Evolutionary conservation across 2,113 vertebrate species (phyloP).

Genomic region (Otocyon megalotis): DNA sequence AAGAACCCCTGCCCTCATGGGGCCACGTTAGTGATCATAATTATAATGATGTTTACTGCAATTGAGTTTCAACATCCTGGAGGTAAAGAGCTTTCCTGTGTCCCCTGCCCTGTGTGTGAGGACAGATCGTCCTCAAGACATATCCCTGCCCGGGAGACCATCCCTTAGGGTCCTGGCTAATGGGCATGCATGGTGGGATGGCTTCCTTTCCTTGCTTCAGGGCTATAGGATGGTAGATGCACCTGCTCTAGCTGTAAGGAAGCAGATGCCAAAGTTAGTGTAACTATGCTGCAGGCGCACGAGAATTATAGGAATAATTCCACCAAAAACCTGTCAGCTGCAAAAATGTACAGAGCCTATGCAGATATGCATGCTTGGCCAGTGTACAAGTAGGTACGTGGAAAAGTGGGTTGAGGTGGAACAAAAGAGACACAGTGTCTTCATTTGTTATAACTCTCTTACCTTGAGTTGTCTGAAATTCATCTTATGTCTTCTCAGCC

Average conservation of each 20-base stretch:
- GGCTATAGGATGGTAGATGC: background rate
- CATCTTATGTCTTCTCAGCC: background rate
- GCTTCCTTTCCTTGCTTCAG: background rate
- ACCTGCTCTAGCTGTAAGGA: background rate
- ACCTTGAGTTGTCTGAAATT: background rate
- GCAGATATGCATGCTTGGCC: background rate
- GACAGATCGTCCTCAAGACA: background rate
- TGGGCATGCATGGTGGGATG: background rate
- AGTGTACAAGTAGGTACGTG: fast-evolving
- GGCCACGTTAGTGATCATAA: background rate
- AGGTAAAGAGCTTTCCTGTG: background rate
- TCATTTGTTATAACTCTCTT: background rate
- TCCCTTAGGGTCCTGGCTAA: background rate
- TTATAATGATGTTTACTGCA: background rate
- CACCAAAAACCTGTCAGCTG: background rate
- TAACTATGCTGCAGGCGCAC: background rate
- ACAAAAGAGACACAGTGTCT: background rate
- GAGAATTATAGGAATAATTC: background rate
- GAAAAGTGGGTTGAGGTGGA: fast-evolving
- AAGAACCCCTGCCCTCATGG: background rate
- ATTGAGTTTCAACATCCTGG: background rate
- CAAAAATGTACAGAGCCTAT: background rate
- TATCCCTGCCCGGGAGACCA: background rate
- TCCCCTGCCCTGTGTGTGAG: background rate
- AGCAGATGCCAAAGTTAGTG: background rate